Evolutionary conservation across 2,888 invertebrate species (phyloP).

Genomic region (Nomada flava): DNA sequence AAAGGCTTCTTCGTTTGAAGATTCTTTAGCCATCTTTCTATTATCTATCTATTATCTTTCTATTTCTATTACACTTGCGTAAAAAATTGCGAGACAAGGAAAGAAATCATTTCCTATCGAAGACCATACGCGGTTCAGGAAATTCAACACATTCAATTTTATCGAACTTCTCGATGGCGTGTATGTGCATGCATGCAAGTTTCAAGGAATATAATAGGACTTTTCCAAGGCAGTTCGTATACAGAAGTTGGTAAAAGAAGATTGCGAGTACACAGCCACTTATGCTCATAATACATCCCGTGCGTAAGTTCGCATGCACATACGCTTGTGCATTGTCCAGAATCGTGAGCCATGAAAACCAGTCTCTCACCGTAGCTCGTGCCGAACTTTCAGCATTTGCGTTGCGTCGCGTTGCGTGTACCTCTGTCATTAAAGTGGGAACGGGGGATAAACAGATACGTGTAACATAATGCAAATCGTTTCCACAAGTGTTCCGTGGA

Average conservation of each 20-base stretch:
- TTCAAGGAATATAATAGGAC: background rate
- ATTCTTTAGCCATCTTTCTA: background rate
- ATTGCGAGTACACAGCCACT: constrained; percentile 55
- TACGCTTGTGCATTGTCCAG: constrained; percentile 73
- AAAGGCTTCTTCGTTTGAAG: background rate
- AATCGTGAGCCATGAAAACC: constrained; percentile 77
- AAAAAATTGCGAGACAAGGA: too few species aligned
- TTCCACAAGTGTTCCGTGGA: background rate
- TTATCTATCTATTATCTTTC: too few species aligned
- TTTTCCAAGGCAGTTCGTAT: constrained; percentile 28
- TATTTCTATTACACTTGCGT: too few species aligned
- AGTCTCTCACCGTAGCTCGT: constrained; percentile 70
- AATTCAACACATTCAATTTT: background rate
- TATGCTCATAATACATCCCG: constrained; percentile 61
- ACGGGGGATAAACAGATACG: constrained; percentile 6
- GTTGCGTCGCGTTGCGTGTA: constrained; percentile 36
- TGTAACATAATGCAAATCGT: background rate
- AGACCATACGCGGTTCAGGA: background rate
- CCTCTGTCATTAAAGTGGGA: constrained; percentile 29
- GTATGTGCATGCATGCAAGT: background rate
- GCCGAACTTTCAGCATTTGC: constrained; percentile 63
- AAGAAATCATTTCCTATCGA: background rate
- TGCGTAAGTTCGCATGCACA: constrained; percentile 61
- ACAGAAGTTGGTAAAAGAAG: constrained; percentile 46
- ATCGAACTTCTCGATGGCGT: too few species aligned